Evolutionary conservation across 2,888 invertebrate species (phyloP).

Genomic region (Pilophorus perplexus): DNA sequence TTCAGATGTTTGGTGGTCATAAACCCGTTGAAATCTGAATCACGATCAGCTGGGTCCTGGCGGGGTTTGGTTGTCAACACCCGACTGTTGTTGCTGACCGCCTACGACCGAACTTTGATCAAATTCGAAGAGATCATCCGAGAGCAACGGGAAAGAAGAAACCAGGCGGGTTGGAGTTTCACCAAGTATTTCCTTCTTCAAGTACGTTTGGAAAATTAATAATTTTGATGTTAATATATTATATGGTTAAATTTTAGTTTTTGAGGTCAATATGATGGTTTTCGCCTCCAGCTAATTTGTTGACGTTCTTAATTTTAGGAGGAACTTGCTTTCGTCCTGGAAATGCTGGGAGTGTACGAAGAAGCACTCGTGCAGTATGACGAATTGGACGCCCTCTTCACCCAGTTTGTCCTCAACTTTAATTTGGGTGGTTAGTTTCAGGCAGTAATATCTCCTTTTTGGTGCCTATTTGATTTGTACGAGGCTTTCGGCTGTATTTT

Average conservation of each 20-base stretch:
- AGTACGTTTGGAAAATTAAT: conserved; percentile 54
- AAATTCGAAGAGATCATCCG: conserved; percentile 88
- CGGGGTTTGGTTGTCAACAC: conserved; percentile 78
- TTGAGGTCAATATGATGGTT: no score
- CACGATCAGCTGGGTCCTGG: conserved; percentile 88
- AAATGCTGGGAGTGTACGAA: conserved; percentile 89
- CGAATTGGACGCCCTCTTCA: conserved; percentile 93
- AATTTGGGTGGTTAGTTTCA: conserved; percentile 64
- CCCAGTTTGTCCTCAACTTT: conserved; percentile 94
- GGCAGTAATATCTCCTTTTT: not conserved
- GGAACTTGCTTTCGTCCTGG: conserved; percentile 89
- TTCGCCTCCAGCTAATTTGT: no score
- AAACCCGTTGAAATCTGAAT: conserved; percentile 86
- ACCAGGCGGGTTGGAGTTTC: conserved; percentile 90
- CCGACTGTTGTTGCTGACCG: conserved; percentile 76
- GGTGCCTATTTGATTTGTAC: not conserved
- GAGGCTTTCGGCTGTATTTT: not conserved
- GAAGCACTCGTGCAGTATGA: conserved; percentile 96
- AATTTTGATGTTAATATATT: no score
- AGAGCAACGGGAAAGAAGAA: conserved; percentile 83
- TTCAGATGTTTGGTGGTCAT: conserved; percentile 76
- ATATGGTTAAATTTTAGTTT: no score
- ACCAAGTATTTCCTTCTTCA: conserved; percentile 90
- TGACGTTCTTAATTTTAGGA: conserved; percentile 65
- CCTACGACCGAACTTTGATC: conserved; percentile 80